Evolutionary conservation across 2,113 vertebrate species (phyloP).

Genomic region (Proteles cristata): DNA sequence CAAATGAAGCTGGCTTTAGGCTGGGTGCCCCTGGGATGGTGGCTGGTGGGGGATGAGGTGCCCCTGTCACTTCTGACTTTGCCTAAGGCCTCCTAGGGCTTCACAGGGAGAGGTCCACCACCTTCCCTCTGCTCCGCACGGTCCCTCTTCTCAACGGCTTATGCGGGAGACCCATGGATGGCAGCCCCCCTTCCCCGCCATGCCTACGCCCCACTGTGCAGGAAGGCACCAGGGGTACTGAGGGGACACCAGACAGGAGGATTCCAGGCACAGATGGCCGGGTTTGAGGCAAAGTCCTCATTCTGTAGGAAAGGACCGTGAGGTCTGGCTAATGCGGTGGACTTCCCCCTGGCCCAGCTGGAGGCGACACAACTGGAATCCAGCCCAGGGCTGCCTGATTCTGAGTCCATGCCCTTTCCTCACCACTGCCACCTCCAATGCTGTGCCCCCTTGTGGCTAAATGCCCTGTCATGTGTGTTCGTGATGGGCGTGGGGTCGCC

Average conservation of each 20-base stretch:
- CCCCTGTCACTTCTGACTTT: slow-evolving; percentile 38
- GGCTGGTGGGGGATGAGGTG: slow-evolving; percentile 20
- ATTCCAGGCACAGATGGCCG: not conserved
- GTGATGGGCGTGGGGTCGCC: rapidly evolving
- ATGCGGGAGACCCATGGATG: not conserved
- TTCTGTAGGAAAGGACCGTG: not conserved
- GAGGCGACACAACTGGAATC: not conserved
- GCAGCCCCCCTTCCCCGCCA: too few relatives aligned
- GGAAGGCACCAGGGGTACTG: not conserved
- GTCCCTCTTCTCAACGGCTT: not conserved
- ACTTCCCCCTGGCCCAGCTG: not conserved
- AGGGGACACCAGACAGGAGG: not conserved
- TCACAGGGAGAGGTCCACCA: not conserved
- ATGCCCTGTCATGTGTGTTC: not conserved
- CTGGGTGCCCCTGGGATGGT: slow-evolving; percentile 39
- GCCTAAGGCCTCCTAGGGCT: not conserved
- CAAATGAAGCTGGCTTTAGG: slow-evolving; percentile 27
- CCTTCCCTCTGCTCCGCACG: not conserved
- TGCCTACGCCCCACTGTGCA: not conserved
- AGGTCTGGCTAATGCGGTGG: not conserved
- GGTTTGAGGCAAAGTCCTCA: not conserved
- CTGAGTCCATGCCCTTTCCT: not conserved
- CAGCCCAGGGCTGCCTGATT: not conserved
- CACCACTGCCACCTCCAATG: rapidly evolving
- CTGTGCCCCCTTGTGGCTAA: too few relatives aligned